Percentiles rank a stretch among this genome's conserved stretches.
These are phyloP conservation scores for Erythrocebus patas DNA, from an alignment of 2,113 vertebrate species.

Conservation along the genomic window DNA sequence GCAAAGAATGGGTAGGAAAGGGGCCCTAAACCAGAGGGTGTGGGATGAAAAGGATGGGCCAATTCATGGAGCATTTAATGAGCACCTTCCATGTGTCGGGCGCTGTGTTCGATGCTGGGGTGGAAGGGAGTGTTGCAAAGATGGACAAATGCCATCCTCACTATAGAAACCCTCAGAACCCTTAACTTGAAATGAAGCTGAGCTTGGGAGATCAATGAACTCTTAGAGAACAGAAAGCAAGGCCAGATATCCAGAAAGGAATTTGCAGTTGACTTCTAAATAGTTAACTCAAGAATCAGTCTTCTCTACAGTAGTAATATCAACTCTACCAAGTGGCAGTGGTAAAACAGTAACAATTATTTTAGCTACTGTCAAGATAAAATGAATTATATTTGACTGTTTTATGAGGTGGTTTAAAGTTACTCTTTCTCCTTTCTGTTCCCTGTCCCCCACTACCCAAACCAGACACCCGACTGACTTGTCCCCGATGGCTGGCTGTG, in stretches of 20 bases:
- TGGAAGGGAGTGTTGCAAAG: not conserved
- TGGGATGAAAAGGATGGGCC: not conserved
- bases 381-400: constrained; percentile 30
- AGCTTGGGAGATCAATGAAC: constrained; percentile 27
- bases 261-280: not conserved
- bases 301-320: not conserved
- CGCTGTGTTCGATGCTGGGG: not conserved
- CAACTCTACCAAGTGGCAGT: not conserved
- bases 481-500: constrained; percentile 66
- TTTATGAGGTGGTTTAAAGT: constrained; percentile 63
- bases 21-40: not conserved
- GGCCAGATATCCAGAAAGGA: not conserved
- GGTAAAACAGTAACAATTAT: constrained; percentile 6
- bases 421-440: constrained; percentile 56
- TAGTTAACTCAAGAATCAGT: constrained; percentile 8
- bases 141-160: not conserved
- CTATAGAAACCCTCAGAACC: not conserved
- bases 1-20: not conserved
- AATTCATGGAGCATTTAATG: not conserved
- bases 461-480: constrained; percentile 62
- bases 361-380: constrained; percentile 18
- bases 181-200: not conserved
- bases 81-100: not conserved
- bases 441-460: constrained; percentile 43
- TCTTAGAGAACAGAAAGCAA: constrained; percentile 6